phyloP scores from a whole-genome alignment of 2,888 invertebrate genomes.

The Cantharis flavilabris region DNA sequence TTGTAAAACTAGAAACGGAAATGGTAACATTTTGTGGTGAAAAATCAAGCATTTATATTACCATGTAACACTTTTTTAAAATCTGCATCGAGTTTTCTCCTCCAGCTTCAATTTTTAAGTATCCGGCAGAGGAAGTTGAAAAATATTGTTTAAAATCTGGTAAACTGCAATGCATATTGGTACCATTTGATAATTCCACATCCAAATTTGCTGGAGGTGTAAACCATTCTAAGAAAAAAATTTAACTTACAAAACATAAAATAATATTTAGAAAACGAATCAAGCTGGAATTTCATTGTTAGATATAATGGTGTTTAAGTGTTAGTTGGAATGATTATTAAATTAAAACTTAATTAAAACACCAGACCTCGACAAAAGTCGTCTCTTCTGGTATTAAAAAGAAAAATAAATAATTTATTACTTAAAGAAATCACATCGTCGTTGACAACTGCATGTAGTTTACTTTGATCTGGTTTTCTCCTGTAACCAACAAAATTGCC shows the following conservation, averaged over 20 bases:
- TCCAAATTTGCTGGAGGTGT: not conserved
- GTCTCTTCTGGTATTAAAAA: not conserved
- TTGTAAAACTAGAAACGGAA: not conserved
- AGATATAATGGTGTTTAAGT: too few relatives aligned
- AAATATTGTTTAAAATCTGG: not conserved
- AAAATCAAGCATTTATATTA: not conserved
- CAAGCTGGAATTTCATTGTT: too few relatives aligned
- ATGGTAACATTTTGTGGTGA: not conserved
- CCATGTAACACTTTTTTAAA: not conserved
- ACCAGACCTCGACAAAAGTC: too few relatives aligned
- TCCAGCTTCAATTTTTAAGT: not conserved
- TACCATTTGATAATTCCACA: not conserved
- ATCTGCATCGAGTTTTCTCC: not conserved
- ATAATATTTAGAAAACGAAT: too few relatives aligned
- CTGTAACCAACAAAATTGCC: not conserved
- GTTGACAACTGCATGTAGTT: not conserved
- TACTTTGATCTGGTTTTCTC: not conserved
- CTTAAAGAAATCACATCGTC: constrained; percentile 1
- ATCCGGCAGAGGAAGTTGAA: not conserved
- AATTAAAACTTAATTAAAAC: not conserved
- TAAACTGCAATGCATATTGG: not conserved
- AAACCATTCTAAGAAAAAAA: constrained; percentile 1
- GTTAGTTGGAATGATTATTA: too few relatives aligned
- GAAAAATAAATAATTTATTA: not conserved
- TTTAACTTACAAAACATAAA: too few relatives aligned